Base-by-base conservation (phyloP, 92 coral and sea anemone genomes). In the Muricea muricata region DNA sequence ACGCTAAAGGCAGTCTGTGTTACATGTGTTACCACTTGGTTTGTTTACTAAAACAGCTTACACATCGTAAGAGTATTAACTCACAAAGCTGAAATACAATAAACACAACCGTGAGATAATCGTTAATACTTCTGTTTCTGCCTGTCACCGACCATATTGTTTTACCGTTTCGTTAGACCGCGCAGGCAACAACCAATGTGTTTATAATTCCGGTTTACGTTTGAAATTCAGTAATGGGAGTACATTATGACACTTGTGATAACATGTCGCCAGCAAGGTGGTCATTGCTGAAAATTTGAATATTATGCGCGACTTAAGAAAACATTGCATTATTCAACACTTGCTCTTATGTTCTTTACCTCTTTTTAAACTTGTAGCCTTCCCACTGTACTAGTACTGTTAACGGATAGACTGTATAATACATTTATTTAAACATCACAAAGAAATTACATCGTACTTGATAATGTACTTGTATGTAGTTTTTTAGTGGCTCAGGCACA, bases 61-160 rank as follows among this genome's bases (percentile, higher is more conserved):
- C 45, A 40, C 7, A 77, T 77, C 30, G 82, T 77, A 77, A 77
- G 68, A 77, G 82, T 56, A 77, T 77, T 77, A 77, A 77, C 68
- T 26, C 52, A 31, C 26, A 60, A 60, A 61, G 39, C 68, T 77
- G 82, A 77, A 48, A 61, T 77, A 77, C 82, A 77, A 77, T 77
- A 77, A 77, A 77, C 82, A 77, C 56, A 74, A 74, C 12, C 41
- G 26, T 12, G 69, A 29, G 82, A 77, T 77, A 77, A 77, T 77
- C 42, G 46, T 23, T 33, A 77, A 54, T 77, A 47, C 68, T 77
- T 77, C 68, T 28, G 63, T 75, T 18, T 47, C 52, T 14, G 56
- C 18, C 56, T 48, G 56, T 48, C 56, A 48, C 56, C 69, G 8
- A 77, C 26, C 68, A 77, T 77, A 54, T 77, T 54, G 82, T 77